Conservation (phyloP, 2,888 invertebrate genomes). For the Apamea sordens region DNA sequence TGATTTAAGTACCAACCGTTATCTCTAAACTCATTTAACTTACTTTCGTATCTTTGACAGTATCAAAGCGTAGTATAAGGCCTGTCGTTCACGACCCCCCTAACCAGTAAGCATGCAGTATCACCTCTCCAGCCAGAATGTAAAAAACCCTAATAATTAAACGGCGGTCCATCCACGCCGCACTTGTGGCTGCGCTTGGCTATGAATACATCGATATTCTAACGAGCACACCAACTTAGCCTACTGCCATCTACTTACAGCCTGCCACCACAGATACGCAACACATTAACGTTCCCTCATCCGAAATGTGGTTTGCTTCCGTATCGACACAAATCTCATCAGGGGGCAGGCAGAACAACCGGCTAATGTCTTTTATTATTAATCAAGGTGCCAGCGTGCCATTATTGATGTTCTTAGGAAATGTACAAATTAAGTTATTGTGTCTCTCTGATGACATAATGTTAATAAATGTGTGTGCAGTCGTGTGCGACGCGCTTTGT, state of each 20-base stretch:
- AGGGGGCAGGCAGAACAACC: slow-evolving; percentile 14
- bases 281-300: slow-evolving; percentile 1
- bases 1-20: neutral
- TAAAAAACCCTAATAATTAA: neutral
- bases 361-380: slow-evolving; percentile 28
- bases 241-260: neutral
- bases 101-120: neutral
- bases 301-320: slow-evolving; percentile 6
- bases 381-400: slow-evolving; percentile 24
- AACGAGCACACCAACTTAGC: neutral
- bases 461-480: slow-evolving; percentile 10
- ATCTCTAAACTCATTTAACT: neutral
- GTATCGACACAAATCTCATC: slow-evolving; percentile 37
- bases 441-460: slow-evolving; percentile 21
- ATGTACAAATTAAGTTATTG: slow-evolving; percentile 29
- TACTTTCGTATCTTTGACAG: neutral
- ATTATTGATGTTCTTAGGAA: slow-evolving; percentile 4
- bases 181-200: neutral
- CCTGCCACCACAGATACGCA: neutral
- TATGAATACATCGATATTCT: neutral
- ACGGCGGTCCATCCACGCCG: neutral
- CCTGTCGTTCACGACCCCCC: neutral
- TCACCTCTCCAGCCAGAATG: neutral
- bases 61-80: neutral
- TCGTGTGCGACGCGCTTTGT: slow-evolving; percentile 7